A percentile compares a stretch with the other conserved stretches of the same genome.
Conservation (phyloP, 2,888 invertebrate genomes). For the Palloptera scutellata region DNA sequence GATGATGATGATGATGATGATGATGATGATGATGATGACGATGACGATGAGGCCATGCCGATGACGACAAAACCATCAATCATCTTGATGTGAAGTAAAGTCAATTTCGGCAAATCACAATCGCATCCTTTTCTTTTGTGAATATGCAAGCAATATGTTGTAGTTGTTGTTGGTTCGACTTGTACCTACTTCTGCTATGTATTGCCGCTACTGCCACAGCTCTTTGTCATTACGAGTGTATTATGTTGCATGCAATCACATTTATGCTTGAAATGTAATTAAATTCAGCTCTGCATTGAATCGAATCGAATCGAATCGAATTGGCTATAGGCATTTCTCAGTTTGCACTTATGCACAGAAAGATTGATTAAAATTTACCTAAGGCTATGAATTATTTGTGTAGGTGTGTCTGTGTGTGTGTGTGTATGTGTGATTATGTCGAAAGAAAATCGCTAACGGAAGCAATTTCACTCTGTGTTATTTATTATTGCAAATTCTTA, state of each 20-base stretch:
- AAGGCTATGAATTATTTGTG: background rate
- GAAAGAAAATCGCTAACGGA: background rate
- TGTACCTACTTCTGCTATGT: constrained; percentile 4
- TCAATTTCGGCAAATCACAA: constrained; percentile 32
- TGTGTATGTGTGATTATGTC: background rate
- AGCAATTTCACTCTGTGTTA: background rate
- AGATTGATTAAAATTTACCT: too few relatives aligned
- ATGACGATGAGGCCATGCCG: constrained; percentile 4
- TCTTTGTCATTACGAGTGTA: constrained; percentile 14
- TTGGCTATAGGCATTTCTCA: too few relatives aligned
- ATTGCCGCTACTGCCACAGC: constrained; percentile 9
- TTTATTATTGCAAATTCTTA: background rate
- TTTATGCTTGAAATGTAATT: too few relatives aligned
- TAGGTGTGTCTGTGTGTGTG: background rate
- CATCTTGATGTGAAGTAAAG: constrained; percentile 28
- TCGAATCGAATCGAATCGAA: too few relatives aligned
- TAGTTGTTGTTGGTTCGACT: constrained; percentile 4
- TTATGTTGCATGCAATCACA: constrained; percentile 2
- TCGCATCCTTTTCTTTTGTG: constrained; percentile 1
- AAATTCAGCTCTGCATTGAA: too few relatives aligned
- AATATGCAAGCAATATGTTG: background rate
- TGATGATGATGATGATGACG: constrained; percentile 9
- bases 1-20: too few relatives aligned
- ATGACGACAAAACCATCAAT: constrained; percentile 32
- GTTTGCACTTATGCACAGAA: too few relatives aligned